phyloP scores from a whole-genome alignment of 2,797 vertebrate genomes.

The Syngnathus acus region DNA sequence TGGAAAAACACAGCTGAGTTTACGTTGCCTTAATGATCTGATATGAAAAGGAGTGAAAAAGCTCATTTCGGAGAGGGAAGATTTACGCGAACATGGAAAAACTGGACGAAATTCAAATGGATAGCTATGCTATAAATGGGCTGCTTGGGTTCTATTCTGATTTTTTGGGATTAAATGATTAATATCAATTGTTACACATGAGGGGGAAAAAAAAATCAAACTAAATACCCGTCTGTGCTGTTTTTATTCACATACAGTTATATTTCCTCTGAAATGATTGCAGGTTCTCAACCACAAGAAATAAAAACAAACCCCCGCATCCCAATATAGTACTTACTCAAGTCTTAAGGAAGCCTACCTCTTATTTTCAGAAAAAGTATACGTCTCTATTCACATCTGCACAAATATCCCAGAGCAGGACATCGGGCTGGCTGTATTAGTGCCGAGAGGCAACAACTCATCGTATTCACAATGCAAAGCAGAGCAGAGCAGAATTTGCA shows the following conservation, averaged over 20 bases:
- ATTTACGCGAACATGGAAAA: conserved; percentile 12
- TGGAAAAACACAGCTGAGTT: conserved; percentile 46
- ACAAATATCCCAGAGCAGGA: conserved; percentile 25
- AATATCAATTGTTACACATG: no score
- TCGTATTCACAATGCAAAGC: conserved; percentile 43
- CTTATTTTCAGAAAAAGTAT: not conserved
- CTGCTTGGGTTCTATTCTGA: no score
- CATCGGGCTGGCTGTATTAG: conserved; percentile 28
- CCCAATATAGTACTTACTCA: not conserved
- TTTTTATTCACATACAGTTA: not conserved
- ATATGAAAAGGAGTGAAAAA: conserved; percentile 44
- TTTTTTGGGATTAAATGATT: no score
- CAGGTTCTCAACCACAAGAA: not conserved
- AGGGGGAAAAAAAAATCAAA: no score
- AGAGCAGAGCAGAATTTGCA: conserved; percentile 36
- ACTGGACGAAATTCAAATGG: not conserved
- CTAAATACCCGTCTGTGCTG: no score
- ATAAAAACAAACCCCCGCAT: not conserved
- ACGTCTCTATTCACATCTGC: conserved; percentile 33
- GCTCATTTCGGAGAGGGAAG: conserved; percentile 36
- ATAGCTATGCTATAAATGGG: no score
- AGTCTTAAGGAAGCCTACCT: not conserved
- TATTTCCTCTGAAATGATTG: not conserved
- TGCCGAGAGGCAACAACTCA: conserved; percentile 42
- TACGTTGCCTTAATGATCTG: conserved; percentile 42